Conservation (phyloP, 1,140 invertebrate species). For the Panagrolaimus sp. region DNA sequence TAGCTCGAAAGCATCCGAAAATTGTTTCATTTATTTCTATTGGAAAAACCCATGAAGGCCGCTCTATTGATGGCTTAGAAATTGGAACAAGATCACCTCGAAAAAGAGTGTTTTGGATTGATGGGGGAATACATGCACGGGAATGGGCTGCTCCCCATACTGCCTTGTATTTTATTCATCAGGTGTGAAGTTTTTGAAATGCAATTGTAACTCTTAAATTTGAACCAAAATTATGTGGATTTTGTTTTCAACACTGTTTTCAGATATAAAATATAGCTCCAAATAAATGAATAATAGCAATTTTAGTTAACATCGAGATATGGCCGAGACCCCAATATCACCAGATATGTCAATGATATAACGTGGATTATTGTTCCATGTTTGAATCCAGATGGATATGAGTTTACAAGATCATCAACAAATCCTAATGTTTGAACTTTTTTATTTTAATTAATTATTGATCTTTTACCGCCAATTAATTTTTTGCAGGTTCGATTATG, state of each 20-base stretch:
- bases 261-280: background rate
- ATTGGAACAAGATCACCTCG: conserved; percentile 43
- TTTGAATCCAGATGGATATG: conserved; percentile 65
- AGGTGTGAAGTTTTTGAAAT: conserved; percentile 33
- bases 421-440: conserved; percentile 51
- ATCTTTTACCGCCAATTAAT: background rate
- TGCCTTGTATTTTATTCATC: conserved; percentile 56
- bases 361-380: conserved; percentile 67
- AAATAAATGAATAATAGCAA: background rate
- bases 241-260: no score
- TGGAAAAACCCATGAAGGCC: conserved; percentile 53
- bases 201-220: no score
- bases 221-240: no score
- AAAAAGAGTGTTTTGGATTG: conserved; percentile 57
- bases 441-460: background rate
- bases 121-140: conserved; percentile 51
- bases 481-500: conserved; percentile 48
- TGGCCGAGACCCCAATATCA: conserved; percentile 56
- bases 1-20: conserved; percentile 45
- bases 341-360: conserved; percentile 56
- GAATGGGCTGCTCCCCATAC: conserved; percentile 58
- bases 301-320: conserved; percentile 53
- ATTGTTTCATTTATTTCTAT: conserved; percentile 55
- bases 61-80: conserved; percentile 56
- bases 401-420: conserved; percentile 56